Percentiles rank a stretch among this genome's conserved stretches.
Conservation (phyloP, 2,888 invertebrate species). For the Himalopsyche tibetana region DNA sequence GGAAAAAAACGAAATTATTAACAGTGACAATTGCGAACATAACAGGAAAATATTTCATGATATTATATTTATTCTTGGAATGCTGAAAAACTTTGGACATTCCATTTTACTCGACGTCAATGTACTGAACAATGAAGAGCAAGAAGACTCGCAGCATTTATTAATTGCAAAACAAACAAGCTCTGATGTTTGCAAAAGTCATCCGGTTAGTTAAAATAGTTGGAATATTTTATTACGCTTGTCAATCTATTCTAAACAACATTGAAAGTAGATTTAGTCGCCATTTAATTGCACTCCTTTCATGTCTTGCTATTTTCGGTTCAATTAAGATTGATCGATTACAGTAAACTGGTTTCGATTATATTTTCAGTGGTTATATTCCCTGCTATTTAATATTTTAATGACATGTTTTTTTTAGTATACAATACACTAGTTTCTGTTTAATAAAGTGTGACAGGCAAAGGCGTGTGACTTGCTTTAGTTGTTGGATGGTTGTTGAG, state of each 20-base stretch:
- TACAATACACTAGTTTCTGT: no score
- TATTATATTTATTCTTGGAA: neutral
- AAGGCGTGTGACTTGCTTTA: neutral
- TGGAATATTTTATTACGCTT: neutral
- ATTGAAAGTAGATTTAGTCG: neutral
- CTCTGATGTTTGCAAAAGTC: conserved; percentile 7
- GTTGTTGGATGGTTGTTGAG: neutral
- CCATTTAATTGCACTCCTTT: conserved; percentile 1
- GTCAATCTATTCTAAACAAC: neutral
- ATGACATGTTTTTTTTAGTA: neutral
- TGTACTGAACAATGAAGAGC: neutral
- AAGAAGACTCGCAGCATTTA: neutral
- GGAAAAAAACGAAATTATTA: neutral
- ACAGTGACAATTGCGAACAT: neutral
- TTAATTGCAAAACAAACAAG: conserved; percentile 14
- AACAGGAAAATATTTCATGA: neutral
- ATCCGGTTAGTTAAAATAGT: neutral
- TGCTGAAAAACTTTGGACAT: conserved; percentile 8
- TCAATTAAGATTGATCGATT: neutral
- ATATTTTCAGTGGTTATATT: neutral
- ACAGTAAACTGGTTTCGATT: neutral
- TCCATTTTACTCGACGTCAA: neutral
- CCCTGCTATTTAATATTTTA: neutral
- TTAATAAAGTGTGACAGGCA: no score
- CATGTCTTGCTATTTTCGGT: conserved; percentile 1